Percentiles rank a stretch among this genome's conserved stretches.
Evolutionary conservation across 2,888 invertebrate species (phyloP).

Genomic region (Sepiola atlantica): DNA sequence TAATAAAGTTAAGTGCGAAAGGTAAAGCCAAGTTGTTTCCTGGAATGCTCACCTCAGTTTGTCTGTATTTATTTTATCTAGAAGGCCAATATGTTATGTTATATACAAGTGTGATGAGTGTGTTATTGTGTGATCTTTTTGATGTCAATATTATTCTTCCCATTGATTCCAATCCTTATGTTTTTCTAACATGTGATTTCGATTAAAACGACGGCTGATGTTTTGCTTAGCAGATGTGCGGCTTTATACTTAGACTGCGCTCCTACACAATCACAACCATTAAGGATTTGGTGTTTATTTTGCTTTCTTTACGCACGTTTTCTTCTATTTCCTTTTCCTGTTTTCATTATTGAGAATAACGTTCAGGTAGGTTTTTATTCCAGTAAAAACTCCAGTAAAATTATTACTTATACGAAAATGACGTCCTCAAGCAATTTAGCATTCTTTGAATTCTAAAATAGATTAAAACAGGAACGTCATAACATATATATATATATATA

Average conservation of each 20-base stretch:
- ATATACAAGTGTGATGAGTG: neutral
- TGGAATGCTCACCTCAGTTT: neutral
- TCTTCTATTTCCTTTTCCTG: neutral
- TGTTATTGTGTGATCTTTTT: neutral
- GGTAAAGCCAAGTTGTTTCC: neutral
- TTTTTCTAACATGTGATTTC: slow-evolving; percentile 12
- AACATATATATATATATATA: too few species aligned
- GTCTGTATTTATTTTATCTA: neutral
- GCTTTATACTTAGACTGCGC: neutral
- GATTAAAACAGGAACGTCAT: too few species aligned
- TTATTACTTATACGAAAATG: neutral
- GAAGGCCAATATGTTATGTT: neutral
- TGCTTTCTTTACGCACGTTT: neutral
- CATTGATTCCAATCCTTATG: neutral
- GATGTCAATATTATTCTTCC: neutral
- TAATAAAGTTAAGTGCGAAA: neutral
- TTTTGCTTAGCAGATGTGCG: neutral
- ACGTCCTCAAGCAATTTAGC: too few species aligned
- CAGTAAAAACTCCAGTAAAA: neutral
- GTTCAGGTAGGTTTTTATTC: neutral
- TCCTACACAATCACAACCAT: neutral
- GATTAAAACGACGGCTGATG: neutral
- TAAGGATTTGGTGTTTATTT: neutral
- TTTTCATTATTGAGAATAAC: neutral
- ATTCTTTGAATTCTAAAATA: too few species aligned